Conservation (phyloP, 2,888 invertebrate genomes). For the Coleophora flavipennella region DNA sequence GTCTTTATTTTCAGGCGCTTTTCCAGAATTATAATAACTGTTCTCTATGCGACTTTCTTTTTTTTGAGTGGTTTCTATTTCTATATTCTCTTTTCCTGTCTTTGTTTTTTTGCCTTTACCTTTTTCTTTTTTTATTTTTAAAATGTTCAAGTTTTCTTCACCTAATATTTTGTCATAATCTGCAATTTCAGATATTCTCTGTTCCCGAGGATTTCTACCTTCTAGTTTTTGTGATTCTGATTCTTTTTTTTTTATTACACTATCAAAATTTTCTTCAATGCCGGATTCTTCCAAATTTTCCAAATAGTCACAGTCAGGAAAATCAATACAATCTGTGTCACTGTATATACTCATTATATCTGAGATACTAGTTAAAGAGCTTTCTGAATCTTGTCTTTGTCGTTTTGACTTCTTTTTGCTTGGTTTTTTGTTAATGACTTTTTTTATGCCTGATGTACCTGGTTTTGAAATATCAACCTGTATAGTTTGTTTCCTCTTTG, state of each 20-base stretch:
- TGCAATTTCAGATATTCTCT: neutral
- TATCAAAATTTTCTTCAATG: neutral
- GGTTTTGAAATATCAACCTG: neutral
- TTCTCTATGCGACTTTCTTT: too few species aligned
- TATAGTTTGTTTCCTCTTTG: neutral
- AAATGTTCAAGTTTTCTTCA: neutral
- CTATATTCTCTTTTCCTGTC: constrained; percentile 3
- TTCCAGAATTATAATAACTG: neutral
- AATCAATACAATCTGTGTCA: constrained; percentile 4
- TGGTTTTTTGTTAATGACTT: neutral
- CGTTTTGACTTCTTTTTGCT: constrained; percentile 1
- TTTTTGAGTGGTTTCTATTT: too few species aligned
- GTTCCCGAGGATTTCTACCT: neutral
- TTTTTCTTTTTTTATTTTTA: neutral
- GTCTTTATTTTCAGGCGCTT: neutral
- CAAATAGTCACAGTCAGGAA: neutral
- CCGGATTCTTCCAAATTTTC: neutral
- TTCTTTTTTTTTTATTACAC: neutral
- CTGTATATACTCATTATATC: constrained; percentile 2
- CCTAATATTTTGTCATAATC: neutral
- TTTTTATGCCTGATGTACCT: constrained; percentile 2
- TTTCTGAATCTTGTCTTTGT: constrained; percentile 1
- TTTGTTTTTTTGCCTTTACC: constrained; percentile 3
- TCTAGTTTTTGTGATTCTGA: neutral
- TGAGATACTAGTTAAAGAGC: constrained; percentile 3